Evolutionary conservation across 2,797 vertebrate genomes (phyloP).

Genomic region (Pyrrhura leucotis): DNA sequence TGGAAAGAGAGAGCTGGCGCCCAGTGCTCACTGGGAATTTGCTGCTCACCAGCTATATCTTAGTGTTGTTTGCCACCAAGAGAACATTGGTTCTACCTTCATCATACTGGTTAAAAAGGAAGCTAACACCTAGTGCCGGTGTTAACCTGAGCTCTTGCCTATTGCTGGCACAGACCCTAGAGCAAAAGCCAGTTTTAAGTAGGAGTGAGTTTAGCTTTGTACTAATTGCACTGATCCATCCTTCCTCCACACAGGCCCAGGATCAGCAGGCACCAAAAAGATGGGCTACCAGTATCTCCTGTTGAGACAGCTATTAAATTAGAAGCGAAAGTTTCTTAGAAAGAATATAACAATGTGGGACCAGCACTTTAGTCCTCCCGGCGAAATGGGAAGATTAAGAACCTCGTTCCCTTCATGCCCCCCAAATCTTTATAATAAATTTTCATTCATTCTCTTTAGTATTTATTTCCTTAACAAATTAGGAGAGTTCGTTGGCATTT

Average conservation of each 20-base stretch:
- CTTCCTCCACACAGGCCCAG: neutral
- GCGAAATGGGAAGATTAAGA: neutral
- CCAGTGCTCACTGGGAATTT: neutral
- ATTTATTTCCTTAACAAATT: neutral
- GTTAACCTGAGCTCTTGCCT: neutral
- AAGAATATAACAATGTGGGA: neutral
- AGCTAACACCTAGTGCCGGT: neutral
- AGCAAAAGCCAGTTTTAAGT: neutral
- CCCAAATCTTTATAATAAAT: neutral
- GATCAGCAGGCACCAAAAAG: neutral
- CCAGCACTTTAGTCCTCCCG: neutral
- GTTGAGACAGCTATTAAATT: neutral
- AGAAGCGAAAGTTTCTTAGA: neutral
- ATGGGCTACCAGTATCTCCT: neutral
- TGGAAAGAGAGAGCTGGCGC: fast-evolving
- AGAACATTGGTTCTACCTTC: neutral
- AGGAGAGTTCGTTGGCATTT: fast-evolving
- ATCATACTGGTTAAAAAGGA: neutral
- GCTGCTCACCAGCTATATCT: neutral
- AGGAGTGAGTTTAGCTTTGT: neutral
- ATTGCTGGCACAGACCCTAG: neutral
- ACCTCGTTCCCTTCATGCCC: neutral
- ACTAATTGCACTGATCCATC: neutral
- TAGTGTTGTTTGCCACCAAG: neutral
- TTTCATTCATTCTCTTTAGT: neutral